Percentiles rank a stretch among this genome's conserved stretches.
These are phyloP conservation scores for Lagopus leucura DNA, from an alignment of 2,113 vertebrate genomes.

Conservation along the genomic window DNA sequence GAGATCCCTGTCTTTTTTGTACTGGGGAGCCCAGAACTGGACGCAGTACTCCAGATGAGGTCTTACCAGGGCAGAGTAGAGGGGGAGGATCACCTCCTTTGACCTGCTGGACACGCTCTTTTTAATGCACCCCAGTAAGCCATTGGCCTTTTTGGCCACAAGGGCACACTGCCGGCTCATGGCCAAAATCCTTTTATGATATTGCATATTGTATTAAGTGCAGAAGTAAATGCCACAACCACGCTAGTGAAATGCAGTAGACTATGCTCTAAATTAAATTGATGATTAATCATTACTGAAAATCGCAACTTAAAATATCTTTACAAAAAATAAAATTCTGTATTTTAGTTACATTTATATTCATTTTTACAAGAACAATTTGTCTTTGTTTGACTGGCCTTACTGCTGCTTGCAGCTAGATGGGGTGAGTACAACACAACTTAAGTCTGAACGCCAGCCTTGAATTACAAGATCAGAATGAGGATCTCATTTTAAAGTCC, in stretches of 20 bases:
- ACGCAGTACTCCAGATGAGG: too few species aligned
- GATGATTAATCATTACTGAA: not conserved
- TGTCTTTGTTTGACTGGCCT: not conserved
- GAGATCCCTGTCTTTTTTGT: too few species aligned
- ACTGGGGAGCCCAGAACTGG: too few species aligned
- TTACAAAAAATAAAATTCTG: not conserved
- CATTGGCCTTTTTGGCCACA: too few species aligned
- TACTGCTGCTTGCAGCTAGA: conserved; percentile 48
- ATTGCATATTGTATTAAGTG: not conserved
- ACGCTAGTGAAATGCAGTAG: not conserved
- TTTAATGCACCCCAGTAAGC: too few species aligned
- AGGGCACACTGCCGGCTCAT: too few species aligned
- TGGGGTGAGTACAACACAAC: conserved; percentile 31
- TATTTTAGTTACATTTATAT: not conserved
- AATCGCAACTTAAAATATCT: not conserved
- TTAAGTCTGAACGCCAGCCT: rapidly evolving
- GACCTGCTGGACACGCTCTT: too few species aligned
- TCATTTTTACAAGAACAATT: not conserved
- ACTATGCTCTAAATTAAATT: not conserved
- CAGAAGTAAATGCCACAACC: not conserved
- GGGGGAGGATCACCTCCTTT: too few species aligned
- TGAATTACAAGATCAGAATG: not conserved
- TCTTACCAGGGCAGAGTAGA: too few species aligned
- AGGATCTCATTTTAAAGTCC: not conserved
- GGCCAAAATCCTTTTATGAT: not conserved